phyloP scores from a whole-genome alignment of 2,113 vertebrate genomes.

The Hemiscyllium ocellatum region DNA sequence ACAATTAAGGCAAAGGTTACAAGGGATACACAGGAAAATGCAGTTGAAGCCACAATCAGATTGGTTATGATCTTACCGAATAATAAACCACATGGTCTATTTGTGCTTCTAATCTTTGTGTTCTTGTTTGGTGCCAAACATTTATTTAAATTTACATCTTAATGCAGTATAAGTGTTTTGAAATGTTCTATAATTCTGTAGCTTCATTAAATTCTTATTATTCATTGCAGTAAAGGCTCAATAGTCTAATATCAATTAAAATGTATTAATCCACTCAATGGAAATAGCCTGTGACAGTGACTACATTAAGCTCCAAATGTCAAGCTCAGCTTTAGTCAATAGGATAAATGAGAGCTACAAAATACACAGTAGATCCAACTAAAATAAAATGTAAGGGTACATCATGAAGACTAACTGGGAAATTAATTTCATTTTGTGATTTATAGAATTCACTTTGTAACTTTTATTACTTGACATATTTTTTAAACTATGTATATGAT shows the following conservation, averaged over 20 bases:
- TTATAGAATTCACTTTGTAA: background rate
- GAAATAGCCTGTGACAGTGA: background rate
- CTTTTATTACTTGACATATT: background rate
- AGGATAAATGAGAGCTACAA: background rate
- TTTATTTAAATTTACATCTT: background rate
- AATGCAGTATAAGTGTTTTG: background rate
- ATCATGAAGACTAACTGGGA: background rate
- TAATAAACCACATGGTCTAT: too few relatives aligned
- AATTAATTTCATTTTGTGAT: background rate
- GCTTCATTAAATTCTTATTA: background rate
- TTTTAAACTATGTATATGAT: background rate
- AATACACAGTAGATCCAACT: background rate
- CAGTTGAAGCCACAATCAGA: too few relatives aligned
- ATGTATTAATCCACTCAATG: constrained; percentile 23
- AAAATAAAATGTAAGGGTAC: background rate
- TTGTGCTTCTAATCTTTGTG: too few relatives aligned
- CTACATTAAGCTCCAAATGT: background rate
- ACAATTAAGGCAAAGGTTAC: too few relatives aligned
- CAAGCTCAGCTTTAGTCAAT: background rate
- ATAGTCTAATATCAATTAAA: background rate
- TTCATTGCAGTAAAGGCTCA: background rate
- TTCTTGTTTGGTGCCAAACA: too few relatives aligned
- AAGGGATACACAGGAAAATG: too few relatives aligned
- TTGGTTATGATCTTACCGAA: too few relatives aligned
- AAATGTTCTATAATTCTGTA: background rate